Conservation (phyloP, 2,113 vertebrate genomes). For the Malaclemys terrapin region DNA sequence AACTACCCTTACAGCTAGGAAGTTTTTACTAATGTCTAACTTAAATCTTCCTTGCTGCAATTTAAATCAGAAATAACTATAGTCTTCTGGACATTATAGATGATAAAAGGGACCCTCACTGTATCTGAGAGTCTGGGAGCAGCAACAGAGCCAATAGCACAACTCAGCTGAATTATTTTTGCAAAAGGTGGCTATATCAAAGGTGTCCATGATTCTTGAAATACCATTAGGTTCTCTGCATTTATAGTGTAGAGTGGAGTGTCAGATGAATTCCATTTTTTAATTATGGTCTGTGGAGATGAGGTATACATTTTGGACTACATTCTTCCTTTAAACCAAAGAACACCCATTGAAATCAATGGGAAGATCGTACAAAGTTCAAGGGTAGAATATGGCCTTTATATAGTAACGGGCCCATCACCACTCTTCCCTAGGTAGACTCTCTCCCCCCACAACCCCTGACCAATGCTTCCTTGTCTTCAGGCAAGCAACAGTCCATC, state of each 20-base stretch:
- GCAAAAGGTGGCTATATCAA: background rate
- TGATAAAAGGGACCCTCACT: background rate
- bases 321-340: background rate
- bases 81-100: background rate
- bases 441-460: background rate
- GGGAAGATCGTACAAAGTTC: background rate
- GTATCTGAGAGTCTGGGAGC: background rate
- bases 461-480: background rate
- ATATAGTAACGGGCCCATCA: accelerated
- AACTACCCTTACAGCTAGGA: no score
- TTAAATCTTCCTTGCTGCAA: no score
- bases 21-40: no score
- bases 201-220: background rate
- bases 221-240: no score
- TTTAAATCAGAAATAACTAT: background rate
- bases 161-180: background rate
- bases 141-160: background rate
- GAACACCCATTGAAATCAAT: background rate
- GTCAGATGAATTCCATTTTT: background rate
- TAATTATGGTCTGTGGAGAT: background rate
- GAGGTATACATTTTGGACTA: background rate
- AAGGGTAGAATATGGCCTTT: background rate
- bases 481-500: background rate
- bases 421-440: accelerated
- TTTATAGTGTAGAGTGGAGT: background rate